Evolutionary conservation across 2,797 vertebrate genomes (phyloP).

Genomic region (Scolopax rusticola): DNA sequence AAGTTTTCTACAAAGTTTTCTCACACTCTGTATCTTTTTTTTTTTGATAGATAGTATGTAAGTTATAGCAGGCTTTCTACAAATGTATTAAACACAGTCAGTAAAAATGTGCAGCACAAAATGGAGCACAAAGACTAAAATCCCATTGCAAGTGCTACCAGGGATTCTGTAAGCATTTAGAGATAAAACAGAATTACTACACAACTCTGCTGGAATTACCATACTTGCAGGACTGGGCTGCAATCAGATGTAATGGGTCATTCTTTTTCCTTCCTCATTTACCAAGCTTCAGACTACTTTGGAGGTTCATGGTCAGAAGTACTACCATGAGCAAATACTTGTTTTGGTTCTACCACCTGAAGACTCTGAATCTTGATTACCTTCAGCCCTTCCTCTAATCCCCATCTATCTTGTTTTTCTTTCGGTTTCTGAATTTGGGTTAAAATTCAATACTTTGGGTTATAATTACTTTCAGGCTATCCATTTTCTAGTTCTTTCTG

Average conservation of each 20-base stretch:
- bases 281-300: neutral
- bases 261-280: neutral
- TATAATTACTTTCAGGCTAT: neutral
- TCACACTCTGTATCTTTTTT: neutral
- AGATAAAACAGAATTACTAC: neutral
- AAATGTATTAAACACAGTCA: too few relatives aligned
- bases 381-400: neutral
- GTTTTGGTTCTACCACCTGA: neutral
- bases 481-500: neutral
- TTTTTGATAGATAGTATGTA: neutral
- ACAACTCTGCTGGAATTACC: neutral
- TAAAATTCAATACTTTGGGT: neutral
- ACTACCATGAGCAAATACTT: neutral
- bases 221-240: neutral
- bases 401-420: neutral
- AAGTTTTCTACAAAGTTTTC: neutral
- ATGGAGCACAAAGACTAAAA: neutral
- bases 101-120: neutral
- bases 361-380: neutral
- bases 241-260: neutral
- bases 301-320: rapidly evolving
- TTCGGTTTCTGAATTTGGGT: neutral
- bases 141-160: neutral
- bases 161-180: neutral
- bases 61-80: neutral